A percentile compares a stretch with the other conserved stretches of the same genome.
These are phyloP conservation scores for Idaea biselata DNA, from an alignment of 2,888 invertebrate genomes.

Conservation along the genomic window DNA sequence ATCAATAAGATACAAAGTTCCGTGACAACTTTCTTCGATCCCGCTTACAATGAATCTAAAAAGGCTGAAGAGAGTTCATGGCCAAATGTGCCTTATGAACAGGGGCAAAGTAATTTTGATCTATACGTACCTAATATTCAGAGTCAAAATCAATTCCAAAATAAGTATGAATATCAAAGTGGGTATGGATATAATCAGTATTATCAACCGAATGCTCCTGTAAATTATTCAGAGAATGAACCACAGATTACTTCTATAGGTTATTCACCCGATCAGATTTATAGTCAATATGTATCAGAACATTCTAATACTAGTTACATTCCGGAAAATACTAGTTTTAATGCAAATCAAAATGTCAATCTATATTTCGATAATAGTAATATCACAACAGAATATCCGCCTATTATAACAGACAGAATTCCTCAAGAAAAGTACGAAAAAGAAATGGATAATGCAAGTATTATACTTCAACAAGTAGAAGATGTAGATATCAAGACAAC, in stretches of 20 bases:
- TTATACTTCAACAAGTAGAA: neutral
- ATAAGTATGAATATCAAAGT: slow-evolving; percentile 17
- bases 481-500: neutral
- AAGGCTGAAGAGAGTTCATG: slow-evolving; percentile 30
- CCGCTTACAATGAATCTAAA: slow-evolving; percentile 57
- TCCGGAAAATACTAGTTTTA: slow-evolving; percentile 9
- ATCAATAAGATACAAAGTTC: slow-evolving; percentile 72
- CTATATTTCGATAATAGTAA: slow-evolving; percentile 4
- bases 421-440: slow-evolving; percentile 1
- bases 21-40: slow-evolving; percentile 74
- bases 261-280: slow-evolving; percentile 21
- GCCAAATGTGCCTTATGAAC: slow-evolving; percentile 33
- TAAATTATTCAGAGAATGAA: slow-evolving; percentile 27
- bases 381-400: slow-evolving; percentile 10
- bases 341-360: neutral
- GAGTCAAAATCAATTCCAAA: slow-evolving; percentile 17
- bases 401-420: neutral
- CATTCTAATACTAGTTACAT: slow-evolving; percentile 8
- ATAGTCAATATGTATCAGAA: slow-evolving; percentile 5
- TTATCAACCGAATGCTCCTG: slow-evolving; percentile 18
- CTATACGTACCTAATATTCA: slow-evolving; percentile 45
- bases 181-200: slow-evolving; percentile 28
- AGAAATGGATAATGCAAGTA: slow-evolving; percentile 10
- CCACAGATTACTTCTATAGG: slow-evolving; percentile 24
- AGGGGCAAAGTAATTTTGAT: slow-evolving; percentile 44